A percentile compares a stretch with the other conserved stretches of the same genome.
phyloP scores from a whole-genome alignment of 2,797 vertebrate species.

The Periophthalmus magnuspinnatus region DNA sequence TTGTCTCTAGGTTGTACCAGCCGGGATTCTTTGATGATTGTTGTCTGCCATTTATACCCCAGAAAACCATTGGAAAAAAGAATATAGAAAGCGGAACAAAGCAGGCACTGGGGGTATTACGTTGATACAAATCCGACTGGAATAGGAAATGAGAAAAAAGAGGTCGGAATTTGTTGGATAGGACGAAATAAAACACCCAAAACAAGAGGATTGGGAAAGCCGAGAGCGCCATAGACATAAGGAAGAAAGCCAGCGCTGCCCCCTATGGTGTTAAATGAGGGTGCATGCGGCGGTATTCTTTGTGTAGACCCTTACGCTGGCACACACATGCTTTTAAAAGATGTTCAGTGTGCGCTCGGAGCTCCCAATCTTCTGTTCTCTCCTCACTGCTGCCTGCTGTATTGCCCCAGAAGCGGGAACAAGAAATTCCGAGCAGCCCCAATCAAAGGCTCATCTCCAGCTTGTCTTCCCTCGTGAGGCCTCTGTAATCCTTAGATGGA shows the following conservation, averaged over 20 bases:
- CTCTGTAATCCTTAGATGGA: constrained; percentile 35
- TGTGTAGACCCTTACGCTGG: constrained; percentile 58
- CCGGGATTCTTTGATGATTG: constrained; percentile 53
- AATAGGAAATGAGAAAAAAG: constrained; percentile 55
- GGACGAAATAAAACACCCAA: constrained; percentile 9
- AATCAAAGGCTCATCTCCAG: constrained; percentile 46
- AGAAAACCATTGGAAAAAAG: constrained; percentile 37
- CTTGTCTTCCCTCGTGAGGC: constrained; percentile 47
- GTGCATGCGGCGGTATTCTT: constrained; percentile 47
- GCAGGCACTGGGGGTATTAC: constrained; percentile 23
- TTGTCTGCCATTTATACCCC: constrained; percentile 58
- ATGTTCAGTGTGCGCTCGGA: constrained; percentile 43
- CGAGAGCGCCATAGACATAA: constrained; percentile 22
- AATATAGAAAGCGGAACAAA: constrained; percentile 40
- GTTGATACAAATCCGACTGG: constrained; percentile 48
- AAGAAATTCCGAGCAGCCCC: constrained; percentile 47
- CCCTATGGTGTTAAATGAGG: constrained; percentile 48
- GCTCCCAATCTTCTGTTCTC: constrained; percentile 49
- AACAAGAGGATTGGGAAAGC: constrained; percentile 26
- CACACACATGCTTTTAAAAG: constrained; percentile 65
- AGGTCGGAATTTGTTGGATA: constrained; percentile 27
- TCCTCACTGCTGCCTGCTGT: constrained; percentile 53
- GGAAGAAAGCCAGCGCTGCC: constrained; percentile 43
- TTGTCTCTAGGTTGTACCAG: constrained; percentile 54
- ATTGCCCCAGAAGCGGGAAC: constrained; percentile 44